Conservation (phyloP, 2,888 invertebrate species). For the Trissolcus japonicus region DNA sequence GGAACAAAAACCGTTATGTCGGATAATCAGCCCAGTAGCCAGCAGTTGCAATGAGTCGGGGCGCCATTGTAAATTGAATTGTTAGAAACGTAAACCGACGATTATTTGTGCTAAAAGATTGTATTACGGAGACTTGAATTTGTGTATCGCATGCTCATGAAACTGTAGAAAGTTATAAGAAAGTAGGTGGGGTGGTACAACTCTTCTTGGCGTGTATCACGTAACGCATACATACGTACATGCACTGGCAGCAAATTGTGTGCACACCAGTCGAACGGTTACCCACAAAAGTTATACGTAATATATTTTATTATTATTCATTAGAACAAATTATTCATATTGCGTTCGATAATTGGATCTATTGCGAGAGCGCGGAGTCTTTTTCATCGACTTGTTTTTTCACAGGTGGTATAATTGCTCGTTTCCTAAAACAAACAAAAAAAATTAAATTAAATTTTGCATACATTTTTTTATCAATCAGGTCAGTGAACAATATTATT, state of each 20-base stretch:
- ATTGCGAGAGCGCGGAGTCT: neutral
- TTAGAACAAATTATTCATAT: slow-evolving; percentile 24
- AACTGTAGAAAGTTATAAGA: slow-evolving; percentile 56
- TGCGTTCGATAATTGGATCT: neutral
- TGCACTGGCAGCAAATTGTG: neutral
- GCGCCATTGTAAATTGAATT: neutral
- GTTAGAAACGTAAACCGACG: slow-evolving; percentile 13
- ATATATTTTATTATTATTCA: slow-evolving; percentile 27
- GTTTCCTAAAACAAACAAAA: neutral
- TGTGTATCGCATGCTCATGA: slow-evolving; percentile 27
- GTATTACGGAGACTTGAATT: slow-evolving; percentile 31
- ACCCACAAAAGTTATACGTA: slow-evolving; percentile 20
- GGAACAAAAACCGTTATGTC: neutral
- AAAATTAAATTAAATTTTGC: neutral
- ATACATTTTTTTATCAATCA: neutral
- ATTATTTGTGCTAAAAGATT: slow-evolving; percentile 12
- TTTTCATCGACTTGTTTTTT: neutral
- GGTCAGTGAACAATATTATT: neutral
- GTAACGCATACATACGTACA: slow-evolving; percentile 33
- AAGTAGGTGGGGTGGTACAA: slow-evolving; percentile 50
- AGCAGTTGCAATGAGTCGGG: neutral
- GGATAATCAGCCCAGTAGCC: no score
- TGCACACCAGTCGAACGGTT: slow-evolving; percentile 3
- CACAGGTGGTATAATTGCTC: neutral
- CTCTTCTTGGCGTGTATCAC: slow-evolving; percentile 50